These are phyloP conservation scores for Drosophila nannoptera DNA, from an alignment of 1,140 invertebrate genomes.

Conservation along the genomic window DNA sequence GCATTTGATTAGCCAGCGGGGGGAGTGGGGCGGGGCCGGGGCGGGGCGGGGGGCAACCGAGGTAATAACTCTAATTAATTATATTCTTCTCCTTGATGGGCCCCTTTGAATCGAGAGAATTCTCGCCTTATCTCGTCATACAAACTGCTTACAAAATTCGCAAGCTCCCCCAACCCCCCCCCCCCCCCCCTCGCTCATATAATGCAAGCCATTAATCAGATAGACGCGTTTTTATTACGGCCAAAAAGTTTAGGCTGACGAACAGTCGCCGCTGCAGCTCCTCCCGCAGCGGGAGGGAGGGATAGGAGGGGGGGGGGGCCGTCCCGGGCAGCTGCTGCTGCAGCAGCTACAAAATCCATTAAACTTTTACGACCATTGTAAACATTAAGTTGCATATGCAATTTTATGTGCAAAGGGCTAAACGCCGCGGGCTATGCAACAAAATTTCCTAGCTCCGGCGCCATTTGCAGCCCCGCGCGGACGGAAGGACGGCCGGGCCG, in stretches of 20 bases:
- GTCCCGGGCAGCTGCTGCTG: neutral
- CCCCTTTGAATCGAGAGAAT: too few species aligned
- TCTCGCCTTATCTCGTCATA: too few species aligned
- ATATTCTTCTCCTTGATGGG: too few species aligned
- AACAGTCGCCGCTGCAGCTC: too few species aligned
- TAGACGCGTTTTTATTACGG: conserved; percentile 53
- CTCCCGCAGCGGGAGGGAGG: neutral
- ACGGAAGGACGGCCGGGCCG: conserved; percentile 2
- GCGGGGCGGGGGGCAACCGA: neutral
- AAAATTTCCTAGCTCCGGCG: conserved; percentile 40
- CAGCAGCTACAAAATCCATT: conserved; percentile 56
- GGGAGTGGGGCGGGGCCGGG: neutral
- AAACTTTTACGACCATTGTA: conserved; percentile 71
- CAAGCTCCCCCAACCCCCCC: too few species aligned
- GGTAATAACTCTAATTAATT: conserved; percentile 8
- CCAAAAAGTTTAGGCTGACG: conserved; percentile 29
- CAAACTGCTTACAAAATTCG: too few species aligned
- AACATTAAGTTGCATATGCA: conserved; percentile 72
- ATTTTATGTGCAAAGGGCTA: conserved; percentile 59
- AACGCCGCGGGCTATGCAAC: conserved; percentile 46
- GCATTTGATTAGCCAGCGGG: conserved; percentile 6
- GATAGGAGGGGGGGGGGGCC: neutral
- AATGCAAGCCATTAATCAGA: conserved; percentile 49
- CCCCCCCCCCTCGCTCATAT: neutral
- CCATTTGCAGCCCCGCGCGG: conserved; percentile 47